phyloP scores from a whole-genome alignment of 2,113 vertebrate species.

The Nothobranchius kuhntae region DNA sequence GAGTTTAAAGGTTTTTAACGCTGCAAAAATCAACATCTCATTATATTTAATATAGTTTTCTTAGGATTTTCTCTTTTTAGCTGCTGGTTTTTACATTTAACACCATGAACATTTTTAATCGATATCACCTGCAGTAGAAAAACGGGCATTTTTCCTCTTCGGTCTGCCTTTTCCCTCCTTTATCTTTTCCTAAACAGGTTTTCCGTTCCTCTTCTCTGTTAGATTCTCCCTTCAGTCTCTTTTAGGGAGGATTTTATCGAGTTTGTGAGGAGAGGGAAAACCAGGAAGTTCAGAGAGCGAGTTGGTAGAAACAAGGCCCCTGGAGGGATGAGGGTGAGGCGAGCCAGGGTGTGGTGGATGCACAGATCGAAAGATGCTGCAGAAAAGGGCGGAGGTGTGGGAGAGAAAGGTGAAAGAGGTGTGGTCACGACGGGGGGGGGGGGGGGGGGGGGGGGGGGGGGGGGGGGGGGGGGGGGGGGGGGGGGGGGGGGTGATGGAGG shows the following conservation, averaged over 20 bases:
- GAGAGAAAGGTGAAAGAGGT: slow-evolving; percentile 44
- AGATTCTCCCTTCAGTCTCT: slow-evolving; percentile 15
- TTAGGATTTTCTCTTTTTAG: no score
- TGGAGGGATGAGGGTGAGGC: slow-evolving; percentile 39
- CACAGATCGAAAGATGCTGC: slow-evolving; percentile 35
- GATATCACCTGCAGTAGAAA: no score
- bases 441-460: neutral
- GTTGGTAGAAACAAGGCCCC: slow-evolving; percentile 25
- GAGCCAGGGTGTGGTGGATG: slow-evolving; percentile 45
- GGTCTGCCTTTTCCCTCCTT: neutral
- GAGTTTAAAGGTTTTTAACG: no score
- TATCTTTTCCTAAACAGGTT: slow-evolving; percentile 1
- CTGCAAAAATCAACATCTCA: no score
- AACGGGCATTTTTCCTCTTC: no score
- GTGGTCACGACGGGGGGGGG: slow-evolving; percentile 6
- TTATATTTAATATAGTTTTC: no score
- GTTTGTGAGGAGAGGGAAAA: slow-evolving; percentile 22
- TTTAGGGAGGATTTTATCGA: slow-evolving; percentile 5
- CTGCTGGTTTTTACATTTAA: no score
- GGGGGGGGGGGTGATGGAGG: neutral
- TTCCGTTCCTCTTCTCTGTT: neutral
- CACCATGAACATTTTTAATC: no score
- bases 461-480: neutral
- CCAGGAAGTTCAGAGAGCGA: slow-evolving; percentile 1
- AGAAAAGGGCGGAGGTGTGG: slow-evolving; percentile 20